Base-by-base conservation (phyloP, 2,113 vertebrate species). In the Peromyscus californicus region DNA sequence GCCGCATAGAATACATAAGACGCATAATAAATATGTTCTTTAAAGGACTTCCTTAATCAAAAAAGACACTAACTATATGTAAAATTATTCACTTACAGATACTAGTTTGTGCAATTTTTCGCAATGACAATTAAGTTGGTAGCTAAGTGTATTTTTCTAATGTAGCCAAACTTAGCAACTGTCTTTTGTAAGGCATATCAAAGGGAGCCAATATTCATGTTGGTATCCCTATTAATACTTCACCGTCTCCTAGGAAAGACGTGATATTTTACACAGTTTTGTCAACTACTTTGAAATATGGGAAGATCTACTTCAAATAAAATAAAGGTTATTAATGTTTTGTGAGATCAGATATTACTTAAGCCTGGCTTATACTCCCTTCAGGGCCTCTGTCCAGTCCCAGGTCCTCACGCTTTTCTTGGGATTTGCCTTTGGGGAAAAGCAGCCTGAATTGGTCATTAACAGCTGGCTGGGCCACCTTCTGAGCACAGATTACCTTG, bases 291-390 rank as follows among this genome's bases (percentile, higher is more conserved):
- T 96, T 42, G 22, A 98, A 98, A 97, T 98, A 97, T 6, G 94
- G 45, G 70, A 91, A 97, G 85, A 88, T 94, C 95, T 97, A 98
- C 93, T 98, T 98, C 92, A 98, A 98, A 98, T 95, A 97, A 95
- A 98, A 90, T 88, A 98, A 95, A 98, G 86, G 67, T 92, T 94
- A 83, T 13, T 1, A 36, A 67, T 42, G 39, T 74, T 57, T n/a
- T 72, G 21, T 24, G 29, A 5, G 96, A 93, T 97, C 97, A 97
- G 91, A 97, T 97, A 98, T 96, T 98, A 95, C 97, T 97, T 91
- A 97, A 98, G 95, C 95, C 97, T 98, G 96, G 95, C 95, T 98
- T 96, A 94, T 97, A 93, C 96, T 98, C 97, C 96, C 91, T 94
- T 92, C 79, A 0, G 17, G 51, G 84, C 76, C 96, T 96, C 93